phyloP scores from a whole-genome alignment of 2,888 invertebrate species.

The Odontomyia ornata region DNA sequence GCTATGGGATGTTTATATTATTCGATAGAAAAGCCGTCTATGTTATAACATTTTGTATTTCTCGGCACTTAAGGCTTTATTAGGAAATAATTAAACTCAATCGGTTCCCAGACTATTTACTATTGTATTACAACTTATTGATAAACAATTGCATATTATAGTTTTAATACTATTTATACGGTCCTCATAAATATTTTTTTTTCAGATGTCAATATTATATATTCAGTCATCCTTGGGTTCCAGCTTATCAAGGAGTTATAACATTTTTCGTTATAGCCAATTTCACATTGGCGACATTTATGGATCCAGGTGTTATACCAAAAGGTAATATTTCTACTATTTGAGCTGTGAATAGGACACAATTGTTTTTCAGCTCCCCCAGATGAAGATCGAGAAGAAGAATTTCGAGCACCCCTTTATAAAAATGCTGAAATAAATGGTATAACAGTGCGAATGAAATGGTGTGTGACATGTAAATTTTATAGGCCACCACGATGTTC shows the following conservation, averaged over 20 bases:
- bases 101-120: no score
- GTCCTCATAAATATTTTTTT: no score
- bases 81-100: no score
- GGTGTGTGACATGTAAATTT: slow-evolving; percentile 99
- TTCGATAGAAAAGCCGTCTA: no score
- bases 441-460: slow-evolving; percentile 99
- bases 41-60: no score
- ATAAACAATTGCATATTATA: no score
- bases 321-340: slow-evolving; percentile 74
- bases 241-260: slow-evolving; percentile 91
- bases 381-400: slow-evolving; percentile 97
- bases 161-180: no score
- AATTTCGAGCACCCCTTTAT: slow-evolving; percentile 94
- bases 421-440: slow-evolving; percentile 98
- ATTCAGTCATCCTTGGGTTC: slow-evolving; percentile 85
- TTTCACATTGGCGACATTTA: slow-evolving; percentile 98
- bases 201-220: slow-evolving; percentile 89
- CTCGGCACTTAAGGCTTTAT: no score
- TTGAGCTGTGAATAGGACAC: not conserved
- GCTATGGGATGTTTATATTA: no score
- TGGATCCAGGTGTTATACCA: slow-evolving; percentile 99
- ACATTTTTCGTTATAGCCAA: slow-evolving; percentile 98
- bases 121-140: no score
- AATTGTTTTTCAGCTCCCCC: slow-evolving; percentile 76
- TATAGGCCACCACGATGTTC: slow-evolving; percentile 99